Base-by-base conservation (phyloP, 2,888 invertebrate genomes). In the Apoderus coryli region DNA sequence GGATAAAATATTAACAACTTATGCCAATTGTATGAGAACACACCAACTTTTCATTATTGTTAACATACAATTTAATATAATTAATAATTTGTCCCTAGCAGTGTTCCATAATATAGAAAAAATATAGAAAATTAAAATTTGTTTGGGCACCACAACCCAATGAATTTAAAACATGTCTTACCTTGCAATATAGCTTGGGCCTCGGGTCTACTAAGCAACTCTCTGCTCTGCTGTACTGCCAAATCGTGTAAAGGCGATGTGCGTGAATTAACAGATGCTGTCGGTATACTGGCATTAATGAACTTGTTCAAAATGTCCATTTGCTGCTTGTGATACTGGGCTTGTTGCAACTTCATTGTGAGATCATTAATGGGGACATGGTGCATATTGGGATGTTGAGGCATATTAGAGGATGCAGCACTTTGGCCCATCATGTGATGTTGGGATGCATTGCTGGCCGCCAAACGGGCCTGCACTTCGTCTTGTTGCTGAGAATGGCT, bases 151-250 rank as follows among this genome's bases (percentile, higher is more conserved):
- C 2, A 22, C 11, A n/a, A n/a, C n/a, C n/a, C n/a, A n/a, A n/a
- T n/a, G n/a, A n/a, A n/a, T n/a, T n/a, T n/a, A n/a, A n/a, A n/a
- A n/a, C n/a, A n/a, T n/a, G 16, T 38, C 45, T 43, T 50, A 76
- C 77, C 77, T 56, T 78, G 76, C 42, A 82, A 65, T 35, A 84
- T 72, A 27, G 78, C 76, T 54, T 78, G 77, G 9, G 78, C 77
- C 51, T 81, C 81, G 0, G 78, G 78, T 39, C 78, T 57, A 52
- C 72, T 75, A 34, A 79, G 53, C 40, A 79, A 56, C 38, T 79
- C 78, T 27, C 72, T 60, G 44, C 53, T 72, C 67, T 44, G 64
- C 56, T 47, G 60, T 56, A 45, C 54, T 49, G 48, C 58, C 57
- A 50, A 58, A 54, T 42, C 67, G 46, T 54, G 63, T 50, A 54